Evolutionary conservation across 2,113 vertebrate species (phyloP).

Genomic region (Thinocorus orbignyianus): DNA sequence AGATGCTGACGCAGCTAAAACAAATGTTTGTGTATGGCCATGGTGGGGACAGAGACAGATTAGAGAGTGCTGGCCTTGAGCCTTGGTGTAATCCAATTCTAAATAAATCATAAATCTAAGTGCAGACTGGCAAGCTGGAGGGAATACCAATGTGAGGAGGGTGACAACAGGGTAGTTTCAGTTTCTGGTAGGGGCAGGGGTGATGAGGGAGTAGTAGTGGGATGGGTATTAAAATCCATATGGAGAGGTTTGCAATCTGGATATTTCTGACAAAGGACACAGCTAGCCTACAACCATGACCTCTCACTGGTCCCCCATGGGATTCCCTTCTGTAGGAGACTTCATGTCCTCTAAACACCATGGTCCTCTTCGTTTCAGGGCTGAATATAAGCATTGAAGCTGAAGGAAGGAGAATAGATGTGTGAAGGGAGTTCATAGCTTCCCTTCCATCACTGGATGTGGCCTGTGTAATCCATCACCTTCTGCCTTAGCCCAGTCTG

Average conservation of each 20-base stretch:
- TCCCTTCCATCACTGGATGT: background rate
- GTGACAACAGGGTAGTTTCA: background rate
- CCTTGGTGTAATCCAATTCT: slow-evolving; percentile 71
- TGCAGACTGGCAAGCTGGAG: slow-evolving; percentile 23
- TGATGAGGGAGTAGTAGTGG: background rate
- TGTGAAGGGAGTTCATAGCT: background rate
- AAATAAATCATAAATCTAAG: slow-evolving; percentile 82
- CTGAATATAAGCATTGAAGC: background rate
- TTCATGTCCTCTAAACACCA: background rate
- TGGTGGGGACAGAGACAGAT: slow-evolving; percentile 72
- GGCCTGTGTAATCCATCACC: background rate
- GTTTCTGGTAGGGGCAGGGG: background rate
- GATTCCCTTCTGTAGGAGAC: background rate
- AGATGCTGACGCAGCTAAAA: slow-evolving; percentile 81
- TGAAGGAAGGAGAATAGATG: background rate
- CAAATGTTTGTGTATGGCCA: slow-evolving; percentile 76
- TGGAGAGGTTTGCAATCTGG: background rate
- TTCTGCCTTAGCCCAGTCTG: background rate
- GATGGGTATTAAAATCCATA: background rate
- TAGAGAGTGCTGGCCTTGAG: slow-evolving; percentile 76
- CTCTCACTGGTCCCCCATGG: background rate
- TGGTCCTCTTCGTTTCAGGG: background rate
- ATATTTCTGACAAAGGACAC: background rate
- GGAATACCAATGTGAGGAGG: slow-evolving; percentile 62
- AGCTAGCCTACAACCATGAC: background rate